Base-by-base conservation (phyloP, 2,113 vertebrate genomes). In the Alethe castanea region DNA sequence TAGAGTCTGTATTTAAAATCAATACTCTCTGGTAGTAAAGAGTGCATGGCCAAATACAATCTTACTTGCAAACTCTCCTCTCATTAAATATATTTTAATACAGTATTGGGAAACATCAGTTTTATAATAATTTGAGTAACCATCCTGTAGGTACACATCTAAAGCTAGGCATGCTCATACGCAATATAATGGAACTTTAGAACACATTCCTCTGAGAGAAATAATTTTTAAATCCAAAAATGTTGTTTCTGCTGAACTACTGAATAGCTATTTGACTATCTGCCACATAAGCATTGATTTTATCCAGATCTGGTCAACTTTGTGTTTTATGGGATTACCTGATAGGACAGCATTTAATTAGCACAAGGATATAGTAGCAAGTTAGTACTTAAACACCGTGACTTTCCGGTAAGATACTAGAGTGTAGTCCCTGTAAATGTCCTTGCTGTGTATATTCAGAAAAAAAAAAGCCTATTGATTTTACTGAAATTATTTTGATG, bases 1-100 rank as follows among this genome's bases (percentile, higher is more conserved):
- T 73, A 22, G 5, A 42, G 19, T 62, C 35, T 40, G n/a, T 52
- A 62, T 33, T 76, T 88, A 72, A 85, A 47, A 81, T 36, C 38
- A 66, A 90, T 57, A 31, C 11, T 59, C 15, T 71, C 11, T 24
- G 52, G 20, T 40, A 6, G 42, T 70, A 57, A 86, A 54, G 47
- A 28, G 1, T 10, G 6, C 15, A 45, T 0, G 0, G 44, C 31
- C 73, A 82, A 88, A 89, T 28, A 44, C 15, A 42, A 40, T 14
- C 19, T 76, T 33, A 66, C 53, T 92, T 77, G 76, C 53, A 40
- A 60, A 57, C 26, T 67, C 10, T 66, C 19, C 22, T 79, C 16
- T 88, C 23, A 59, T 14, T 6, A 77, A 77, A 70, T 36, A 48
- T 5, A 33, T n/a, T 79, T 78, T 31, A 72, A 35, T 45, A 61